Evolutionary conservation across 1,140 invertebrate species (phyloP), one percentile per base, ranked within the genome.

Genomic region (Leguminivora glycinivorella): DNA sequence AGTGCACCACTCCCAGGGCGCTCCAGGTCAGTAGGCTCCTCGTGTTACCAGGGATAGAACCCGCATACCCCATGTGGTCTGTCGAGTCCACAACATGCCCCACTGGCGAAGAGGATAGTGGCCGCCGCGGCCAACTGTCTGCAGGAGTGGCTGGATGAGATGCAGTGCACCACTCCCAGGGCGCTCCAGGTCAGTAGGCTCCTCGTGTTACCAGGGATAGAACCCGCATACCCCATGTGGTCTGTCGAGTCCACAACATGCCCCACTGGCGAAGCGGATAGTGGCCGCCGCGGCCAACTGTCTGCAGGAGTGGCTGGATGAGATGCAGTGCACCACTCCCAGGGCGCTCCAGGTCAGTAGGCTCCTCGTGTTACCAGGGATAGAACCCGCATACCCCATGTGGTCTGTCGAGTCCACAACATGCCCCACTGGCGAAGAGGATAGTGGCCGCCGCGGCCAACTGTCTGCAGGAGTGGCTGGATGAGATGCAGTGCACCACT

Each of bases 51-150:
- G 72, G 98, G 99, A n/a, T n/a, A 92, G 98, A 98, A 7, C 97
- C 97, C 80, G 97, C 98, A 1, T 98, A 98, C 90, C 97, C 98
- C 1, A 98, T 99, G 97, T 99, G 98, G 98, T 97, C 97, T 98
- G 17, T 94, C 94, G 70, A 95, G 96, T 77, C 92, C 93, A 0
- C 93, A 93, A 71, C 96, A 96, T 77, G 94, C 95, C 14, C 89
- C 94, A 56, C 92, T 97, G 6, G 96, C 96, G 31, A 94, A 94
- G 60, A 93, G 95, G 76, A 95, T 98, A 19, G 88, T 98, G 5
- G 92, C 92, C 26, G 95, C 95, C 80, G 96, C 96, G 85, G 91
- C 96, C 3, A 93, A 93, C 26, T 95, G 96, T 75, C 88, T 99
- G 71, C 94, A 95, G 82, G 94, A 96, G 78, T 99, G 98, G 98